Evolutionary conservation across 2,888 invertebrate species (phyloP).

Genomic region (Graphium colonna): DNA sequence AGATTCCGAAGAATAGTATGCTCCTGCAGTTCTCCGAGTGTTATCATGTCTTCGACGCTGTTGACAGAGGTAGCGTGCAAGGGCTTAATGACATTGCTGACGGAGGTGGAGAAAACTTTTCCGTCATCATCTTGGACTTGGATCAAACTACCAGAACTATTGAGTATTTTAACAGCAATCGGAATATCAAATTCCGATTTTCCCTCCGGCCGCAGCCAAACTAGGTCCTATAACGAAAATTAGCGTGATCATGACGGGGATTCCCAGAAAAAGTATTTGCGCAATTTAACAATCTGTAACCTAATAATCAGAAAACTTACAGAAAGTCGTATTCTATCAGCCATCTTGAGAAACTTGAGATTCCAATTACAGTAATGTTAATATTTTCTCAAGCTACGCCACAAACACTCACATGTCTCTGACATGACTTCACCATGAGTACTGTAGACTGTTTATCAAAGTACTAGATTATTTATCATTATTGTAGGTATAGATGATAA

Average conservation of each 20-base stretch:
- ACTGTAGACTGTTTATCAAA: slow-evolving; percentile 58
- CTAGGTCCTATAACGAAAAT: slow-evolving; percentile 81
- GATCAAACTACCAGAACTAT: slow-evolving; percentile 86
- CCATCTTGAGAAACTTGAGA: slow-evolving; percentile 56
- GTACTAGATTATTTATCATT: slow-evolving; percentile 54
- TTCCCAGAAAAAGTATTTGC: not conserved
- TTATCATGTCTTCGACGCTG: slow-evolving; percentile 97
- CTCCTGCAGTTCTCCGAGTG: slow-evolving; percentile 95
- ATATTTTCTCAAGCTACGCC: slow-evolving; percentile 33
- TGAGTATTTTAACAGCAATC: slow-evolving; percentile 90
- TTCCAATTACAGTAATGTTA: slow-evolving; percentile 46
- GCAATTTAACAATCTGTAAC: not conserved
- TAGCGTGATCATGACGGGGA: not conserved
- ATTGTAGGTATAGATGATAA: slow-evolving; percentile 43
- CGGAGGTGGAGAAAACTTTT: slow-evolving; percentile 82
- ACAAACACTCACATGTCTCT: slow-evolving; percentile 40
- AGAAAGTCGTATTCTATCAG: slow-evolving; percentile 53
- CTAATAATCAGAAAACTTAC: slow-evolving; percentile 45
- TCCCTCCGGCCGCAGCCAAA: slow-evolving; percentile 91
- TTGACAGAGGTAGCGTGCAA: slow-evolving; percentile 89
- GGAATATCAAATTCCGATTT: slow-evolving; percentile 90
- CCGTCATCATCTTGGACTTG: slow-evolving; percentile 92
- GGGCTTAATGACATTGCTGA: slow-evolving; percentile 82
- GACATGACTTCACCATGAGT: slow-evolving; percentile 39
- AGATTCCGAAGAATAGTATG: slow-evolving; percentile 95